A percentile compares a stretch with the other conserved stretches of the same genome.
Conservation (phyloP, 1,140 invertebrate genomes). For the Drosophila sp. region DNA sequence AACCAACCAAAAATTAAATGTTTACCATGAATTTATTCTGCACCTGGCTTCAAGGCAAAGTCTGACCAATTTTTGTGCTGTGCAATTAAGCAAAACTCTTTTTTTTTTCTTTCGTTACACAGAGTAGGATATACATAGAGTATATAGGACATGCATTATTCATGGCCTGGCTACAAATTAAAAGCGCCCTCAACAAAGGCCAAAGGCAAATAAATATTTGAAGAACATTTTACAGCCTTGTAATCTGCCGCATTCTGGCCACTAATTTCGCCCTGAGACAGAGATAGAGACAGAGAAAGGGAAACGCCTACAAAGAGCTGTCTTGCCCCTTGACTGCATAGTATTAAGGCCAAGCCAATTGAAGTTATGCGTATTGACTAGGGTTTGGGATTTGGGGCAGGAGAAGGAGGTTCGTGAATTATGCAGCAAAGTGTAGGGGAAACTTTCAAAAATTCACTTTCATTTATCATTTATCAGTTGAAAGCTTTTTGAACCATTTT, state of each 20-base stretch:
- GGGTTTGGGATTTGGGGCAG: background rate
- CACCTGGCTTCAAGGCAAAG: background rate
- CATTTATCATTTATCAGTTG: constrained; percentile 75
- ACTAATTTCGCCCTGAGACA: constrained; percentile 76
- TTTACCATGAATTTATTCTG: background rate
- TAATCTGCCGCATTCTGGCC: constrained; percentile 77
- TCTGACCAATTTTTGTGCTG: constrained; percentile 2
- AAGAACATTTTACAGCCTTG: constrained; percentile 64
- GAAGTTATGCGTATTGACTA: constrained; percentile 32
- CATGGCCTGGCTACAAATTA: constrained; percentile 67
- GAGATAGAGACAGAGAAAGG: constrained; percentile 23
- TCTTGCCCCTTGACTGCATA: background rate
- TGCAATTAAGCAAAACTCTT: constrained; percentile 13
- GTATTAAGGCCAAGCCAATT: constrained; percentile 35
- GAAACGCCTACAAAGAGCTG: constrained; percentile 52
- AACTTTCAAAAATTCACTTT: constrained; percentile 73
- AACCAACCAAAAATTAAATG: background rate
- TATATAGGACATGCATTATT: constrained; percentile 44
- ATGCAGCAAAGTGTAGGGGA: constrained; percentile 41
- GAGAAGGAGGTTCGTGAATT: constrained; percentile 44
- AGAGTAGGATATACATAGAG: background rate
- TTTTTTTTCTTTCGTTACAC: background rate
- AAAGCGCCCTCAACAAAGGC: constrained; percentile 48
- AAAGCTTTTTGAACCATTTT: constrained; percentile 40
- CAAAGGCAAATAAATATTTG: constrained; percentile 70